Base-by-base conservation (phyloP, 2,888 invertebrate genomes). In the Sisyra nigra region DNA sequence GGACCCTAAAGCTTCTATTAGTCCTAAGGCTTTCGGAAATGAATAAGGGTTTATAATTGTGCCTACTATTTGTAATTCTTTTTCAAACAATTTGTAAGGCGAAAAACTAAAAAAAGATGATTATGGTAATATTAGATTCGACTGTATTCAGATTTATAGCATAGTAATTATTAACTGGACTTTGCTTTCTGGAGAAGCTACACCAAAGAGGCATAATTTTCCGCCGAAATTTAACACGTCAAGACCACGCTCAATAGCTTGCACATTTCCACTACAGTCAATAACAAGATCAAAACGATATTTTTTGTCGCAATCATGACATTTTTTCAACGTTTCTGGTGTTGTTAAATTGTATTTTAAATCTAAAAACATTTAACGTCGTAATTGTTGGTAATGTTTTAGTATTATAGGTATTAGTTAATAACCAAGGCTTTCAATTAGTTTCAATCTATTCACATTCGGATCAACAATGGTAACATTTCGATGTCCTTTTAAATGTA, bases 1-100 rank as follows among this genome's bases (percentile, higher is more conserved):
- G 49, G 64, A 62, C 0, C 75, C 72, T 72, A 81, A 71, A 2
- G 79, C 71, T 48, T 70, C 69, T 2, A 80, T 57, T 50, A 77
- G 62, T 1, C 70, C 68, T 8, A 81, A 56, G 1, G 77, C 74
- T 51, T 72, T 78, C 0, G 71, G 70, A 57, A 80, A 80, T 14
- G 71, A 70, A 55, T 67, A 78, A 0, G 79, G 80, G 53, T 81
- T 81, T 44, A 80, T 73, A 49, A 73, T 74, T 0, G 76, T 74
- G 0, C 77, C 80, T 31, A 74, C 60, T 4, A 81, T 60, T 0
- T 69, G 72, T 45, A 77, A 41, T 56, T 82, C 81, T 49, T 75
- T 78, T 53, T 66, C 61, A 56, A 70, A 79, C 17, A 80, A 63
- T 46, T 73, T 60, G 54, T 60, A 75, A 0, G 77, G 76, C 35